Evolutionary conservation across 2,113 vertebrate species (phyloP).

Genomic region (Eurypyga helias): DNA sequence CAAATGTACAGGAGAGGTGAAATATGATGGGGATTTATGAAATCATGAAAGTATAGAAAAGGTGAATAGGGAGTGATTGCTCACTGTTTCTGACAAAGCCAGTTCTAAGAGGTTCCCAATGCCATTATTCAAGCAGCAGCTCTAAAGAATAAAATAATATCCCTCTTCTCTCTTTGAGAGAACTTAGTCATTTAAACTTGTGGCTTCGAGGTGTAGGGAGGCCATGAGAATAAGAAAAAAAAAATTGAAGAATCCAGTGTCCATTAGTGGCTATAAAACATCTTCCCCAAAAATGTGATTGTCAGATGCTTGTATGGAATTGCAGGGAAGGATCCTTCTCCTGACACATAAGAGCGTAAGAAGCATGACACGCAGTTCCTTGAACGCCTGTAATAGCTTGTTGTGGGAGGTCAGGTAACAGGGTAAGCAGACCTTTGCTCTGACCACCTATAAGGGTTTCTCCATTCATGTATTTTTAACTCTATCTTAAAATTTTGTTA

Average conservation of each 20-base stretch:
- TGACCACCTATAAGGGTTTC: background rate
- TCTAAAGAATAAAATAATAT: slow-evolving; percentile 4
- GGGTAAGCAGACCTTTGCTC: background rate
- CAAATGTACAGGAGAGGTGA: background rate
- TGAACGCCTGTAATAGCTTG: background rate
- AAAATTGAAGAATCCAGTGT: background rate
- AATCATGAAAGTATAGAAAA: slow-evolving; percentile 55
- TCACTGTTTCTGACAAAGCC: slow-evolving; percentile 50
- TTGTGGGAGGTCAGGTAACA: background rate
- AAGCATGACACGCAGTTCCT: too few relatives aligned
- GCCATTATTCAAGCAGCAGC: slow-evolving; percentile 24
- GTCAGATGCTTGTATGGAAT: background rate
- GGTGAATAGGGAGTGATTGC: slow-evolving; percentile 69
- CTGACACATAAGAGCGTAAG: rapidly evolving
- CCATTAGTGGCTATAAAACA: background rate
- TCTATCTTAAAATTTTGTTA: background rate
- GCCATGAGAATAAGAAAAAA: background rate
- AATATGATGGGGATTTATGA: slow-evolving; percentile 9
- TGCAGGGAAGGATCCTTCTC: background rate
- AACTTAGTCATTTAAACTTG: slow-evolving; percentile 1
- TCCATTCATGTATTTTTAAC: background rate
- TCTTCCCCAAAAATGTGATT: background rate
- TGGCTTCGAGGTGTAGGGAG: background rate
- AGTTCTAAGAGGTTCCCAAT: slow-evolving; percentile 27
- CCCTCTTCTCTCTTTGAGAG: background rate